A percentile compares a stretch with the other conserved stretches of the same genome.
Conservation (phyloP, 2,113 vertebrate genomes). For the Neoarius graeffei region DNA sequence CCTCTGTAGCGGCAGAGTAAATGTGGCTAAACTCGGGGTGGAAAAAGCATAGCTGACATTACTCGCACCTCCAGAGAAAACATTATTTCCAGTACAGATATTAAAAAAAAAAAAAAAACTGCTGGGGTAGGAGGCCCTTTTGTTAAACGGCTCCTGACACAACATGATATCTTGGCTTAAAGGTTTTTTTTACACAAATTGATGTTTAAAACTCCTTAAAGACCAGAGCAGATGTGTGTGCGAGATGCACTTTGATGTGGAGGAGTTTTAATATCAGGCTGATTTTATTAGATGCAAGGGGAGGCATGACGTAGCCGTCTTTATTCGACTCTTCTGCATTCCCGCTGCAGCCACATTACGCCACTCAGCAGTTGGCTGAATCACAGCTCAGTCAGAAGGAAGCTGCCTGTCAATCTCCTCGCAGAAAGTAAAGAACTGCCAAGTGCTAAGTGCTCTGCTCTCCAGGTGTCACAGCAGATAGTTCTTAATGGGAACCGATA, state of each 20-base stretch:
- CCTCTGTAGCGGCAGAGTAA: neutral
- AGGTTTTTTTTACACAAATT: constrained; percentile 28
- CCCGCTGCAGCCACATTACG: constrained; percentile 36
- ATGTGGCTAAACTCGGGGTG: neutral
- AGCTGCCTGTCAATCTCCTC: constrained; percentile 40
- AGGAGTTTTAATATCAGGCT: constrained; percentile 50
- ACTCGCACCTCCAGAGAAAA: constrained; percentile 24
- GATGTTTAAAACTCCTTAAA: constrained; percentile 36
- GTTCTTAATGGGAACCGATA: constrained; percentile 33
- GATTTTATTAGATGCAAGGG: constrained; percentile 49
- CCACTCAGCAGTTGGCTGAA: constrained; percentile 35
- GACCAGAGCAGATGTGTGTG: neutral
- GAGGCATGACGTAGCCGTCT: constrained; percentile 43
- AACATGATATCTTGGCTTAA: constrained; percentile 19
- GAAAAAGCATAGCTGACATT: constrained; percentile 12
- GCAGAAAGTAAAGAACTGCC: constrained; percentile 26
- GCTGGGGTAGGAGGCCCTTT: neutral
- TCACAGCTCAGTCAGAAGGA: constrained; percentile 25
- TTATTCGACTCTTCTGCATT: constrained; percentile 40
- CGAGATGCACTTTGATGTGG: constrained; percentile 30
- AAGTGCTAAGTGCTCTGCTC: constrained; percentile 43
- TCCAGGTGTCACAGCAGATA: constrained; percentile 32
- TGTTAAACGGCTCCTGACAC: constrained; percentile 37
- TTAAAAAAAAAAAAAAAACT: neutral
- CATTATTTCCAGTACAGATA: neutral